Evolutionary conservation across 2,113 vertebrate species (phyloP).

Genomic region (Chrysochloris asiatica): DNA sequence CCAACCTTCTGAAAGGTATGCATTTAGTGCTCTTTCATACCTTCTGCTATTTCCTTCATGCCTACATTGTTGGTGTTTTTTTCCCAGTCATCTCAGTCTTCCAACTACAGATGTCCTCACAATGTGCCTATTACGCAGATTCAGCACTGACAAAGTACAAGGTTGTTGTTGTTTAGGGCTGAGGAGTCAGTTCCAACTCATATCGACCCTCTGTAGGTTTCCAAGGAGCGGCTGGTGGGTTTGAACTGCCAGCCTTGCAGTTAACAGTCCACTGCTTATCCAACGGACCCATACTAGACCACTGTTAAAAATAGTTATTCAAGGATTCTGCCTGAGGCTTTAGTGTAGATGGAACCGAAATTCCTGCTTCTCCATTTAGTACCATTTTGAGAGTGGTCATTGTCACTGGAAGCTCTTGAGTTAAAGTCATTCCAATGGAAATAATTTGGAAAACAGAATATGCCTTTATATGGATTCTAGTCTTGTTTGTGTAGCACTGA

Average conservation of each 20-base stretch:
- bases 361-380: background rate
- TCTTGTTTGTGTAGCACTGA: too few species aligned
- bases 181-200: too few species aligned
- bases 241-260: too few species aligned
- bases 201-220: too few species aligned
- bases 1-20: background rate
- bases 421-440: background rate
- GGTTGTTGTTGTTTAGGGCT: too few species aligned
- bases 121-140: background rate
- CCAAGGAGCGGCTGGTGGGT: too few species aligned
- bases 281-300: too few species aligned
- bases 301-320: too few species aligned
- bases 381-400: background rate
- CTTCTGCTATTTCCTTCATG: background rate
- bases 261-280: too few species aligned
- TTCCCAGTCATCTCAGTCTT: background rate
- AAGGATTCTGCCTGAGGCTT: background rate
- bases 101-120: background rate
- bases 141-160: background rate
- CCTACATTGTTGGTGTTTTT: too few species aligned
- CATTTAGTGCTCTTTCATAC: background rate
- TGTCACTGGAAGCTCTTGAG: background rate
- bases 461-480: constrained; percentile 14
- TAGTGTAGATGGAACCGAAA: background rate
- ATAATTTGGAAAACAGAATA: background rate